Percentiles rank a stretch among this genome's conserved stretches.
Evolutionary conservation across 2,113 vertebrate genomes (phyloP).

Genomic region (Lonchura striata): DNA sequence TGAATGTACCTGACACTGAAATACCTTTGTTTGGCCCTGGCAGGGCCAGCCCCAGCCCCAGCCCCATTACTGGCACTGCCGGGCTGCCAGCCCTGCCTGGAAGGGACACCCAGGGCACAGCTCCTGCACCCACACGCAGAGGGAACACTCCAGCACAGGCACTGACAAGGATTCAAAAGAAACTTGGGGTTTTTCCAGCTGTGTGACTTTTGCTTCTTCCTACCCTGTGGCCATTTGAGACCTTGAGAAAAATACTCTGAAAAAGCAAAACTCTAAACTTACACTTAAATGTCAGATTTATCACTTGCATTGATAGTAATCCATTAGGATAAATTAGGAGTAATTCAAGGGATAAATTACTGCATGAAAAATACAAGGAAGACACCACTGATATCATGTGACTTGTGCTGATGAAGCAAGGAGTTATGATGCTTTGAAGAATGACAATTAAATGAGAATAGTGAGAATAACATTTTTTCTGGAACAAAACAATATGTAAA

Average conservation of each 20-base stretch:
- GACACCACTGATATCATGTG: neutral
- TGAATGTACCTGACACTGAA: fast-evolving
- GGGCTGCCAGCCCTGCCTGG: neutral
- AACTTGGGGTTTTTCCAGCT: neutral
- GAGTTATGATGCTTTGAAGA: neutral
- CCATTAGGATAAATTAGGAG: neutral
- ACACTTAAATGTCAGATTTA: neutral
- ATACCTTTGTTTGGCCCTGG: neutral
- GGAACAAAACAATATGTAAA: neutral
- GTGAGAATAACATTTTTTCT: neutral
- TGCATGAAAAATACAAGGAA: neutral
- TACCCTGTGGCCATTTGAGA: neutral
- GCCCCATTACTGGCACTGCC: neutral
- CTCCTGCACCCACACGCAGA: neutral
- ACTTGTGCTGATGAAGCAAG: neutral
- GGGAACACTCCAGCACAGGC: neutral
- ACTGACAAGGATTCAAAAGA: neutral
- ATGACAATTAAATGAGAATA: neutral
- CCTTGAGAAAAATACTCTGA: neutral
- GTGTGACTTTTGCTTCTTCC: neutral
- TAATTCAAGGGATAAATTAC: neutral
- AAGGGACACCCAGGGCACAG: neutral
- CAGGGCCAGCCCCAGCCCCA: neutral
- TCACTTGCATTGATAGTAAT: neutral
- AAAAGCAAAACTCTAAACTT: neutral